Evolutionary conservation across 2,113 vertebrate species (phyloP).

Genomic region (Tringa solitaria): DNA sequence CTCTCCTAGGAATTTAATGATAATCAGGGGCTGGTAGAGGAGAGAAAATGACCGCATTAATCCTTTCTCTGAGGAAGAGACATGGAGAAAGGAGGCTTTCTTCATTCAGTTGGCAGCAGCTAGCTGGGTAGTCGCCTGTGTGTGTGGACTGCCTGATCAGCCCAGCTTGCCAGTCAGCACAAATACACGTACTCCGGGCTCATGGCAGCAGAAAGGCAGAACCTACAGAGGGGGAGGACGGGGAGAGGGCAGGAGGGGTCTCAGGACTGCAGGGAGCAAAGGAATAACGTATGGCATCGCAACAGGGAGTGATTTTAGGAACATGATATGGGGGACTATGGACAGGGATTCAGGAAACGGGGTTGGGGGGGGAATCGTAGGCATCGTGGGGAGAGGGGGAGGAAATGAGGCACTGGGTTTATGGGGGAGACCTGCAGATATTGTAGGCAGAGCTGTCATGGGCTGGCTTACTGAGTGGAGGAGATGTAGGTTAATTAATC

Average conservation of each 20-base stretch:
- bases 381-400: not conserved
- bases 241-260: not conserved
- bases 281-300: accelerated
- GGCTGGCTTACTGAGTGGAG: not conserved
- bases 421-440: not conserved
- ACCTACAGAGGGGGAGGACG: not conserved
- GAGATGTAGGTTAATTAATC: slow-evolving; percentile 32
- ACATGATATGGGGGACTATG: not conserved
- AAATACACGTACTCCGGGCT: accelerated
- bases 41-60: not conserved
- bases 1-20: slow-evolving; percentile 14
- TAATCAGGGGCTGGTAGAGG: not conserved
- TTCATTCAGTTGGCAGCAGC: not conserved
- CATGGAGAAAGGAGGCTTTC: not conserved
- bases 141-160: not conserved
- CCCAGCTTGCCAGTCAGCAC: not conserved
- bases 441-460: not conserved
- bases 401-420: not conserved
- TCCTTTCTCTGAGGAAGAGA: slow-evolving; percentile 1
- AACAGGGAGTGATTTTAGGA: not conserved
- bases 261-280: not conserved
- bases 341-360: not conserved
- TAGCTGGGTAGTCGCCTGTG: not conserved
- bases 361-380: not conserved
- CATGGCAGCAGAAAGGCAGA: not conserved